Evolutionary conservation across 2,888 invertebrate species (phyloP).

Genomic region (Drosophila atroscutellata): DNA sequence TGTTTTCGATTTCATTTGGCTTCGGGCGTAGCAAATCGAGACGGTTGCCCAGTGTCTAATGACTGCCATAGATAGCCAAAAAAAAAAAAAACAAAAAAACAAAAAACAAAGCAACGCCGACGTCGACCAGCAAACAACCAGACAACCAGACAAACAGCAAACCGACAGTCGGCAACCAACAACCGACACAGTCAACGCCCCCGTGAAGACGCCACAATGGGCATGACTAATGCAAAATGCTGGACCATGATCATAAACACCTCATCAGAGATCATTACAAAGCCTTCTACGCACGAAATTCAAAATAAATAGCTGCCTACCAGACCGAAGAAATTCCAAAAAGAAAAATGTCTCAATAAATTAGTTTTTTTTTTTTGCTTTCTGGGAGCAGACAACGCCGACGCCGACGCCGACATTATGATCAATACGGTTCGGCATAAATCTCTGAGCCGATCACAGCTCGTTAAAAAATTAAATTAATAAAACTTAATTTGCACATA

Average conservation of each 20-base stretch:
- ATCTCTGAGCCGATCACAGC: conserved; percentile 67
- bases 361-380: neutral
- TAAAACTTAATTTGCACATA: conserved; percentile 75
- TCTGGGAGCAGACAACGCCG: conserved; percentile 24
- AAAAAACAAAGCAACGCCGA: conserved; percentile 42
- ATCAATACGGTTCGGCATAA: conserved; percentile 49
- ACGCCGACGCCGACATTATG: conserved; percentile 12
- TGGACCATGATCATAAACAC: conserved; percentile 71
- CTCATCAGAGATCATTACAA: conserved; percentile 76
- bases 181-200: conserved; percentile 61
- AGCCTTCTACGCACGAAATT: conserved; percentile 71
- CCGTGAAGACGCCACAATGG: conserved; percentile 64
- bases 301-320: conserved; percentile 53
- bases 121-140: conserved; percentile 14
- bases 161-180: conserved; percentile 26
- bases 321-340: conserved; percentile 34
- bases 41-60: conserved; percentile 61
- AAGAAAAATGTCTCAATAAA: conserved; percentile 73
- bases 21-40: conserved; percentile 50
- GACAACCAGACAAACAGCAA: conserved; percentile 16
- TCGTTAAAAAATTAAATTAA: conserved; percentile 79
- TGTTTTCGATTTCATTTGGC: conserved; percentile 55
- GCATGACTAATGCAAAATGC: conserved; percentile 77
- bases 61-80: conserved; percentile 64
- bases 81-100: conserved; percentile 32